Conservation (phyloP, 2,797 vertebrate genomes). For the Macropodus opercularis region DNA sequence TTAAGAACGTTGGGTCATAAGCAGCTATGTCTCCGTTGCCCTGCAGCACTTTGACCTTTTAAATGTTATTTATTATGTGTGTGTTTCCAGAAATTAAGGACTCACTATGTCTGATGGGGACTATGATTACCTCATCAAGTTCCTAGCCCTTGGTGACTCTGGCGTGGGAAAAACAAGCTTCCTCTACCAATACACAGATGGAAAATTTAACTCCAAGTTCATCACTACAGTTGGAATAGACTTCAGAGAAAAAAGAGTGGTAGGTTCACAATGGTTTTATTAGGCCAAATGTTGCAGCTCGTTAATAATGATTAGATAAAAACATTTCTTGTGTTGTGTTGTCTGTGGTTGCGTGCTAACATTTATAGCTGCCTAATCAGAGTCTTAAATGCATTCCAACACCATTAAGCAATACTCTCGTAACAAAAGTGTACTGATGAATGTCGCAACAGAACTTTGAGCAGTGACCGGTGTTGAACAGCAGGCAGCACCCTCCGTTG, state of each 20-base stretch:
- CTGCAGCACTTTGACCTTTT: too few relatives aligned
- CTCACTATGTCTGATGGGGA: constrained; percentile 98
- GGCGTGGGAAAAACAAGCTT: constrained; percentile 98
- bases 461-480: constrained; percentile 49
- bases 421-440: constrained; percentile 48
- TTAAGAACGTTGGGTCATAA: neutral
- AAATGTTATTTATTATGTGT: constrained; percentile 34
- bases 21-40: neutral
- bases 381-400: constrained; percentile 46
- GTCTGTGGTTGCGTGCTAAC: neutral
- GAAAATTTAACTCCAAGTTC: constrained; percentile 97
- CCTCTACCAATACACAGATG: constrained; percentile 96
- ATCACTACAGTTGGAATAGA: constrained; percentile 99
- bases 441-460: constrained; percentile 44
- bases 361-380: constrained; percentile 24
- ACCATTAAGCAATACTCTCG: constrained; percentile 34
- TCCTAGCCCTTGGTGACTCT: constrained; percentile 97
- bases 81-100: constrained; percentile 73
- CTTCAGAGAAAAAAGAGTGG: constrained; percentile 98
- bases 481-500: constrained; percentile 60
- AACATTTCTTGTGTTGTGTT: neutral
- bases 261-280: constrained; percentile 70
- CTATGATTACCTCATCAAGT: constrained; percentile 99
- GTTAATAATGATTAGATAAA: neutral
- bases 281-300: too few relatives aligned